These are phyloP conservation scores for Maccullochella peelii DNA, from an alignment of 2,113 vertebrate species.

Conservation along the genomic window DNA sequence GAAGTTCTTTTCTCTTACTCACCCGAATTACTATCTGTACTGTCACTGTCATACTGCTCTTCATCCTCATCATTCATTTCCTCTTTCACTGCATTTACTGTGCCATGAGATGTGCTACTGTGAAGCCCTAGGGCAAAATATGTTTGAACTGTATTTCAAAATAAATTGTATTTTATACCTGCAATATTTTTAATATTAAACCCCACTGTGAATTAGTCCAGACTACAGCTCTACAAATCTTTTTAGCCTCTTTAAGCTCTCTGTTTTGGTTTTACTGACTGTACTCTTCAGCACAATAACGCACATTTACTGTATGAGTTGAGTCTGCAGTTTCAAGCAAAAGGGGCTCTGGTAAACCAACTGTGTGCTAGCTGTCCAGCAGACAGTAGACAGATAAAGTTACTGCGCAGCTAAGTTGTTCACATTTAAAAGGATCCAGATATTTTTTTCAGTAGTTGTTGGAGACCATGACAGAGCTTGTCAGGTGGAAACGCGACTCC, in stretches of 20 bases:
- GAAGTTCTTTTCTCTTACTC: neutral
- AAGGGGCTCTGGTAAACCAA: too few species aligned
- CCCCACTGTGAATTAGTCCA: neutral
- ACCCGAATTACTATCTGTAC: neutral
- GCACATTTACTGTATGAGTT: too few species aligned
- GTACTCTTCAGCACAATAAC: too few species aligned
- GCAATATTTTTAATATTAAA: neutral
- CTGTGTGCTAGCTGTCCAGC: too few species aligned
- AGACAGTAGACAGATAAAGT: too few species aligned
- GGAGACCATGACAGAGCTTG: too few species aligned
- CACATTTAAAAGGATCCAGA: too few species aligned
- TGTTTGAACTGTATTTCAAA: neutral
- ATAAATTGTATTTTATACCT: neutral
- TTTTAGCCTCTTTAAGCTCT: neutral
- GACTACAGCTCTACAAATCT: neutral
- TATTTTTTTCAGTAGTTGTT: too few species aligned
- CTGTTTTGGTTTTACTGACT: too few species aligned
- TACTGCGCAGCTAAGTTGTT: too few species aligned
- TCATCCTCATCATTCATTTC: neutral
- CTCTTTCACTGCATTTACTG: neutral
- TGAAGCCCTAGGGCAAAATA: neutral
- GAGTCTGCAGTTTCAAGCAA: too few species aligned
- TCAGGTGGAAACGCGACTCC: too few species aligned
- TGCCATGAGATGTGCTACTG: neutral
- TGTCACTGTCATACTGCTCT: neutral